Conservation (phyloP, 2,888 invertebrate genomes). For the Drosophila longiperda region DNA sequence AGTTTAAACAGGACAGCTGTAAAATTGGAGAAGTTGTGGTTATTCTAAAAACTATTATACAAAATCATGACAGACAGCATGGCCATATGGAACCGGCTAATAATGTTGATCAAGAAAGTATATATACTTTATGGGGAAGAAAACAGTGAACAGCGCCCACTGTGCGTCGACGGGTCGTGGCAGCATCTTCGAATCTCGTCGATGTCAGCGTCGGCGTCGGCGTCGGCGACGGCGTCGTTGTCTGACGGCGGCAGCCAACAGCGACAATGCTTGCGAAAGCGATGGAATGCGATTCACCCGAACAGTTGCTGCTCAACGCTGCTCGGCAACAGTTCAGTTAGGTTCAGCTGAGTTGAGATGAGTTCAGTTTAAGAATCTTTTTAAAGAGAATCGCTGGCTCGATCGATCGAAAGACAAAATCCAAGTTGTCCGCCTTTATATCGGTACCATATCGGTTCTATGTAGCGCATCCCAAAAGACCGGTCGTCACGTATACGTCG, state of each 20-base stretch:
- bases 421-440: conserved; percentile 7
- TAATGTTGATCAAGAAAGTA: neutral
- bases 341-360: neutral
- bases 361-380: conserved; percentile 8
- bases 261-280: conserved; percentile 10
- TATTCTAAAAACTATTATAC: neutral
- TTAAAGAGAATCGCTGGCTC: neutral
- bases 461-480: conserved; percentile 29
- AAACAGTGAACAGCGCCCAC: neutral
- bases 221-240: conserved; percentile 4
- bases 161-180: conserved; percentile 12
- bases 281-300: conserved; percentile 19
- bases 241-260: neutral
- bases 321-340: conserved; percentile 45
- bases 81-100: neutral
- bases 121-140: neutral
- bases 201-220: conserved; percentile 1
- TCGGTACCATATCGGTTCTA: conserved; percentile 16
- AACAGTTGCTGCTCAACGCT: conserved; percentile 50
- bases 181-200: conserved; percentile 28
- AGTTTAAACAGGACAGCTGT: neutral
- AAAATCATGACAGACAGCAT: neutral
- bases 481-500: conserved; percentile 49
- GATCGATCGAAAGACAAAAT: conserved; percentile 9
- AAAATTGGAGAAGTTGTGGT: neutral